phyloP scores from a whole-genome alignment of 1,140 invertebrate genomes.

The Bombus polaris region DNA sequence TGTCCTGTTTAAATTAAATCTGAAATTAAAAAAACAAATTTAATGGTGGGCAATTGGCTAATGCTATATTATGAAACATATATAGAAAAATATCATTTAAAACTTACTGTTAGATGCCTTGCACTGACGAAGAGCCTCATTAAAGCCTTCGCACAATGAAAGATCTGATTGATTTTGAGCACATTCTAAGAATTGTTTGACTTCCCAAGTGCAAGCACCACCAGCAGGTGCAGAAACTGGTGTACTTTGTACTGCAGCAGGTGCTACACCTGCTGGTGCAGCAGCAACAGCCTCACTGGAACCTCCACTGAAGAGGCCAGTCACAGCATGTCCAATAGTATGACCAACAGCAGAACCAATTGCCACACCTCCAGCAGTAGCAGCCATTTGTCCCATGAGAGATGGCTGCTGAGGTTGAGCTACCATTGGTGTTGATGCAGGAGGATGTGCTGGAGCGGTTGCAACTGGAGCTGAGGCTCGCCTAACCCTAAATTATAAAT shows the following conservation, averaged over 20 bases:
- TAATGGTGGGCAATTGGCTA: not conserved
- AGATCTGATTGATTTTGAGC: slow-evolving; percentile 93
- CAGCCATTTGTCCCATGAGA: slow-evolving; percentile 94
- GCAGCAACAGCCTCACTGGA: slow-evolving; percentile 83
- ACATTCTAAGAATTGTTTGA: slow-evolving; percentile 94
- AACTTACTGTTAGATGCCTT: slow-evolving; percentile 84
- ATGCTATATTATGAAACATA: not conserved
- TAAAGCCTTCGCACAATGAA: slow-evolving; percentile 94
- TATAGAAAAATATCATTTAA: not conserved
- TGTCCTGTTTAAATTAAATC: slow-evolving; percentile 45
- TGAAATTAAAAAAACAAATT: slow-evolving; percentile 50
- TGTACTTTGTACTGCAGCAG: slow-evolving; percentile 68
- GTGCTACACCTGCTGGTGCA: slow-evolving; percentile 75
- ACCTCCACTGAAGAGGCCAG: slow-evolving; percentile 91
- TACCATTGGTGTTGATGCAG: slow-evolving; percentile 80
- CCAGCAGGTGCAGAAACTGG: slow-evolving; percentile 81
- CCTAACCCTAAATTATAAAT: slow-evolving; percentile 71
- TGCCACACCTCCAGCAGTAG: slow-evolving; percentile 94
- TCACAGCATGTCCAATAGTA: slow-evolving; percentile 91
- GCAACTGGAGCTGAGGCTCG: slow-evolving; percentile 71
- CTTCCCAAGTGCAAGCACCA: slow-evolving; percentile 93
- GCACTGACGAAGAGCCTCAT: slow-evolving; percentile 96
- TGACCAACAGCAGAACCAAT: slow-evolving; percentile 95
- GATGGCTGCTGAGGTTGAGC: slow-evolving; percentile 87
- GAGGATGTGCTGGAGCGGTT: slow-evolving; percentile 72